These are phyloP conservation scores for Empidonax alnorum DNA, from an alignment of 2,113 vertebrate species.

Conservation along the genomic window DNA sequence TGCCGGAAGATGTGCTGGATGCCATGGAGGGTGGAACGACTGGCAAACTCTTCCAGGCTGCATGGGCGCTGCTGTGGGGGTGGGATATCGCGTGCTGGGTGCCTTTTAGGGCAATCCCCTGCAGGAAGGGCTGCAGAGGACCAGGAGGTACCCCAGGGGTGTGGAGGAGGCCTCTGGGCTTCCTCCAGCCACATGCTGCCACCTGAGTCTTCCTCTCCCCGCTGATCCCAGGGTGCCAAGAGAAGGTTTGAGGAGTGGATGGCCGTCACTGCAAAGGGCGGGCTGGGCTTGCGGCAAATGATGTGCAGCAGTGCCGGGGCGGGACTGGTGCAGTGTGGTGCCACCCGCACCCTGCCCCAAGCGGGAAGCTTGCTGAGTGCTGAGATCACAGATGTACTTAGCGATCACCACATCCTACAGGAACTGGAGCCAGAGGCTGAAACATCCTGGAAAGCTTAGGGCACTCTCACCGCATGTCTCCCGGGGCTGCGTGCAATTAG, in stretches of 20 bases:
- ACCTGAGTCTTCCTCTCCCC: neutral
- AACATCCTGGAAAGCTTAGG: neutral
- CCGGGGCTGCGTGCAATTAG: neutral
- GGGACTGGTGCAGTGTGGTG: neutral
- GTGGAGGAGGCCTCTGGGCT: neutral
- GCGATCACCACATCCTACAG: conserved; percentile 22
- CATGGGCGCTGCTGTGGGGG: neutral
- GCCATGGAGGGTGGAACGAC: conserved; percentile 60
- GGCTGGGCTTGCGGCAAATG: neutral
- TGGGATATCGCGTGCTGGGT: rapidly evolving
- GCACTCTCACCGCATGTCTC: neutral
- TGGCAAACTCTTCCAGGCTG: conserved; percentile 62
- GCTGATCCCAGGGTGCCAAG: neutral
- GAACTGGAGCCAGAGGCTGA: conserved; percentile 14
- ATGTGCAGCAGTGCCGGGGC: neutral
- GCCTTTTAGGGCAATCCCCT: neutral
- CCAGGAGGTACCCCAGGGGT: neutral
- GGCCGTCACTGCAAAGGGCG: rapidly evolving
- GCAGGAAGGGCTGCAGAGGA: neutral
- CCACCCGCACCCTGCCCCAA: neutral
- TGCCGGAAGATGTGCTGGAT: conserved; percentile 60
- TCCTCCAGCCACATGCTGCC: conserved; percentile 33
- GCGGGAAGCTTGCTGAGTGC: neutral
- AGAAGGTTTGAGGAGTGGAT: neutral
- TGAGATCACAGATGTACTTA: conserved; percentile 14